Evolutionary conservation across 2,888 invertebrate genomes (phyloP), one percentile per base, ranked within the genome.

Genomic region (Nephrotoma flavescens): DNA sequence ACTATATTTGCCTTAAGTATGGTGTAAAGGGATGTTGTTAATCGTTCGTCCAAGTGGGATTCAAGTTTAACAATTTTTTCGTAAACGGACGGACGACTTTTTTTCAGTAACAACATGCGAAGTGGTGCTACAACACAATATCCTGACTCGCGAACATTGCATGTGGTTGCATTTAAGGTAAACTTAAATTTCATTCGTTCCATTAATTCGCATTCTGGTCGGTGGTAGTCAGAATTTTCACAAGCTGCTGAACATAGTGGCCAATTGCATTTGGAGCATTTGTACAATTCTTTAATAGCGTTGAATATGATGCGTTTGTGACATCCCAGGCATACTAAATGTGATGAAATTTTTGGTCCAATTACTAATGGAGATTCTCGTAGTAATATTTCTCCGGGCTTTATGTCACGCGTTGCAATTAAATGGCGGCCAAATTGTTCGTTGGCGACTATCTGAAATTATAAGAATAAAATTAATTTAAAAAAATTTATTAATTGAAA

Each of bases 121-220:
- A 96, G 90, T 1, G 95, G 94, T 57, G 94, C 92, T 86, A 96
- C 94, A 19, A 94, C 93, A 90, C 94, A 94, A 88, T 95, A 95
- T 0, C 94, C 94, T 0, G 95, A 93, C 89, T 94, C 94, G 86
- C 90, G 87, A 90, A 92, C 92, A 88, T 93, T 91, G 87, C 89
- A 87, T 52, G 90, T 88, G 88, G 91, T 89, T 4, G 89, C 88
- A 87, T 92, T 91, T 88, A 95, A 93, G 86, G 92, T 92, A 86
- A 94, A 93, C 88, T 92, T 92, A 87, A 93, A 94, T 88, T 93
- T 93, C 85, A 92, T 93, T 6, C 92, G 92, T 1, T 92, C 90
- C 93, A 95, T 94, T 5, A 94, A 89, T 88, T 92, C 91, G 88
- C 95, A 96, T 90, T 95, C 95, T 0, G 92, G 92, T 88, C 92